Evolutionary conservation across 2,888 invertebrate genomes (phyloP).

Genomic region (Resseliella maxima): DNA sequence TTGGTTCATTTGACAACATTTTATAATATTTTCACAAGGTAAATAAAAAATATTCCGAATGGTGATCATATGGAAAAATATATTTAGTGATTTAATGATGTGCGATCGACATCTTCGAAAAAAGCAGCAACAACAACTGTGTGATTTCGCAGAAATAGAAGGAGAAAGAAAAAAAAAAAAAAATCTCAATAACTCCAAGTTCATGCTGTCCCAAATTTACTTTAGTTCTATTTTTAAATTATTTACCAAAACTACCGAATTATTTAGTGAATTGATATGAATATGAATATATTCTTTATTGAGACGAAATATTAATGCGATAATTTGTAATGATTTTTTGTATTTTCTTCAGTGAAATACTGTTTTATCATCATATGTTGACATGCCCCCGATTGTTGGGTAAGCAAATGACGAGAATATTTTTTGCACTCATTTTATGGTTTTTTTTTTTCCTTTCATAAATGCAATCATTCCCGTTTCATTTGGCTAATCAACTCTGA

Average conservation of each 20-base stretch:
- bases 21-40: neutral
- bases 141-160: neutral
- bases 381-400: conserved; percentile 46
- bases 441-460: neutral
- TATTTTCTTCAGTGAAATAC: neutral
- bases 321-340: neutral
- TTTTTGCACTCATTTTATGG: neutral
- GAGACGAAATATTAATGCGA: neutral
- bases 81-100: neutral
- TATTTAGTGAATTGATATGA: neutral
- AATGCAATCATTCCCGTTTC: neutral
- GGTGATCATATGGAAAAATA: neutral
- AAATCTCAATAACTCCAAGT: neutral
- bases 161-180: neutral
- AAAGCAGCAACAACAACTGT: conserved; percentile 22
- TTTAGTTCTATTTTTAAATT: neutral
- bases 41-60: neutral
- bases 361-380: neutral
- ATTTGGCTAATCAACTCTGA: neutral
- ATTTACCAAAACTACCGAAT: neutral
- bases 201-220: neutral
- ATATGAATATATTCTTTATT: neutral
- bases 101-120: neutral
- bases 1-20: neutral
- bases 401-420: neutral